phyloP scores from a whole-genome alignment of 2,888 invertebrate species.

The Tetragonula carbonaria region DNA sequence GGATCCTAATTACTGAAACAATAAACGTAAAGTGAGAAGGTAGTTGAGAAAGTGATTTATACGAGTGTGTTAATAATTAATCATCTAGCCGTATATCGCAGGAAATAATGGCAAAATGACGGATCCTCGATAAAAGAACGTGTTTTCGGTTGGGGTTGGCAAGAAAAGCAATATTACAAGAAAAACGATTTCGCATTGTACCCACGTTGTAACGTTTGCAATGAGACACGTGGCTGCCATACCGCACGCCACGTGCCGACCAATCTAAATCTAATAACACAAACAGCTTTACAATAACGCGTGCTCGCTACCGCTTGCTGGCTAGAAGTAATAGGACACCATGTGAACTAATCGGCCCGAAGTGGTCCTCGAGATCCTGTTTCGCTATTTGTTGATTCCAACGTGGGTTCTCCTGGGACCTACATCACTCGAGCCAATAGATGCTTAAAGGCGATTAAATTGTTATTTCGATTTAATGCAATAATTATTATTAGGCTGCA shows the following conservation, averaged over 20 bases:
- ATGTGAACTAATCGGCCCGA: constrained; percentile 83
- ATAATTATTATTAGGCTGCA: not conserved
- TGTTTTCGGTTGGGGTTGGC: constrained; percentile 43
- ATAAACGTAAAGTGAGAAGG: not conserved
- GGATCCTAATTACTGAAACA: not conserved
- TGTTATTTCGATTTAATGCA: not conserved
- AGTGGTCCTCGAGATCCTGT: constrained; percentile 79
- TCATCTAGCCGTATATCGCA: not conserved
- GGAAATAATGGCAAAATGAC: constrained; percentile 36
- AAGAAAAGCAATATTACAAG: constrained; percentile 59
- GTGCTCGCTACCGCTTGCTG: constrained; percentile 69
- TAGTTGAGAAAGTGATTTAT: not conserved
- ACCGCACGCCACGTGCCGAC: constrained; percentile 76
- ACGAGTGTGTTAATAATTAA: constrained; percentile 31
- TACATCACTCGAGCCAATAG: constrained; percentile 11
- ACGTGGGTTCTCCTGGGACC: constrained; percentile 52
- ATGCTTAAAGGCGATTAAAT: constrained; percentile 27
- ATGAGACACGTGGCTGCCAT: constrained; percentile 70
- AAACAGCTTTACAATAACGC: constrained; percentile 81
- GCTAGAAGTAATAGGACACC: constrained; percentile 80
- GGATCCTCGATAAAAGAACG: constrained; percentile 37
- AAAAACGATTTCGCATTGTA: constrained; percentile 71
- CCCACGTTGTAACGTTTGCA: constrained; percentile 74
- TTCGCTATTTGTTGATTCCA: constrained; percentile 76
- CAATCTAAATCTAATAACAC: constrained; percentile 84